Evolutionary conservation across 2,888 invertebrate genomes (phyloP), one percentile per base, ranked within the genome.

Genomic region (Parochlus steinenii): DNA sequence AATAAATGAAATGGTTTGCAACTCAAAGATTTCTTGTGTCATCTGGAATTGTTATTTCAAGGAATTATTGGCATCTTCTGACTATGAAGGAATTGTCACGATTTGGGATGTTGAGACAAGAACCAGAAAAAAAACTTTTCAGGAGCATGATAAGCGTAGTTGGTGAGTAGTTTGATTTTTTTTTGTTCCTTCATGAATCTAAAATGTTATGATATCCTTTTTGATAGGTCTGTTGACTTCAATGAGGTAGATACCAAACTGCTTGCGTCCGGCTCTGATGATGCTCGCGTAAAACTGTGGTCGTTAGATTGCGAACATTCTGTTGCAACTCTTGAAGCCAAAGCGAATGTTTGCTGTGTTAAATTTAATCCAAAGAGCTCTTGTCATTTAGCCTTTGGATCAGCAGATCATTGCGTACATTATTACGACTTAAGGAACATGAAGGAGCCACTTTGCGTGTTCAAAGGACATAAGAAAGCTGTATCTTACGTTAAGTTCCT

Each of bases 331-430:
- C 61, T 93, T 11, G 89, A 92, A 58, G 89, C 89, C 2, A 82
- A 85, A 57, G 90, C 89, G 40, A 92, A 93, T 59, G 89, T 93
- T 33, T 93, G 92, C 58, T 92, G 90, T 59, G 92, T 93, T 11
- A 80, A 90, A 53, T 86, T 86, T 55, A 83, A 81, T 55, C 85
- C 85, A 2, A 64, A 70, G 41, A 83, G 80, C 42, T 76, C 85
- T 1, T 82, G 79, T 53, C 83, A 90, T 54, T 65, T 93, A 40
- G 89, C 90, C 2, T 92, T 90, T 61, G 92, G 92, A 10, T 87
- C 87, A n/a, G 92, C 93, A 16, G 92, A 93, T 62, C 92, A 92
- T 58, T 87, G 86, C 63, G 89, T 93, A 34, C 89, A 93, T 58
- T 90, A 92, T 54, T 93, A 90, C 58, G 93, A 93, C 62, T 65